These are phyloP conservation scores for Rotaria macrura DNA, from an alignment of 2,888 invertebrate species.

Conservation along the genomic window DNA sequence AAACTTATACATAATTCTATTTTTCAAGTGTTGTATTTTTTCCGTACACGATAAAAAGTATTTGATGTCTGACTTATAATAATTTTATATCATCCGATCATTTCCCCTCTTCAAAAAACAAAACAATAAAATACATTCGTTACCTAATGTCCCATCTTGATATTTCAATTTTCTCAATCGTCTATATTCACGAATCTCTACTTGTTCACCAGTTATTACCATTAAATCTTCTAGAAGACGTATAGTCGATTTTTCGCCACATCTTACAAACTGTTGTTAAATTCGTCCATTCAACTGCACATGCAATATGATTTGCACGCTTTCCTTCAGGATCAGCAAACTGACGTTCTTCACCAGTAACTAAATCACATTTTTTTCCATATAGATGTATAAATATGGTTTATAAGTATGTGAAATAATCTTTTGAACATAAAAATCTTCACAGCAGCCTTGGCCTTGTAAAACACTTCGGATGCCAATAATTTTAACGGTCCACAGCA, in stretches of 20 bases:
- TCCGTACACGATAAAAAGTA: too few relatives aligned
- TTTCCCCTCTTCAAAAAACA: too few relatives aligned
- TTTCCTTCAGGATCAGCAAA: slow-evolving; percentile 61
- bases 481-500: slow-evolving; percentile 95
- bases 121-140: too few relatives aligned
- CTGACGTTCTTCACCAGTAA: slow-evolving; percentile 86
- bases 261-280: slow-evolving; percentile 48
- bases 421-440: slow-evolving; percentile 54
- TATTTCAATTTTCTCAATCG: slow-evolving; percentile 29
- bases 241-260: slow-evolving; percentile 82
- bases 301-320: slow-evolving; percentile 71
- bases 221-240: slow-evolving; percentile 67
- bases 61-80: too few relatives aligned
- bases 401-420: slow-evolving; percentile 45
- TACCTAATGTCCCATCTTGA: slow-evolving; percentile 18
- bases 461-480: slow-evolving; percentile 81
- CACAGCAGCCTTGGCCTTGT: slow-evolving; percentile 66
- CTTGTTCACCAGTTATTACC: slow-evolving; percentile 74
- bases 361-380: slow-evolving; percentile 82
- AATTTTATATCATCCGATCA: too few relatives aligned
- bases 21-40: too few relatives aligned
- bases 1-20: too few relatives aligned
- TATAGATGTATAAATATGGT: too few relatives aligned
- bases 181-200: slow-evolving; percentile 59
- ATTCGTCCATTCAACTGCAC: slow-evolving; percentile 95